Evolutionary conservation across 35 echinoderm and acorn worm species (phyloP), one percentile per base, ranked within the genome.

Genomic region (Heliocidaris erythrogramma): DNA sequence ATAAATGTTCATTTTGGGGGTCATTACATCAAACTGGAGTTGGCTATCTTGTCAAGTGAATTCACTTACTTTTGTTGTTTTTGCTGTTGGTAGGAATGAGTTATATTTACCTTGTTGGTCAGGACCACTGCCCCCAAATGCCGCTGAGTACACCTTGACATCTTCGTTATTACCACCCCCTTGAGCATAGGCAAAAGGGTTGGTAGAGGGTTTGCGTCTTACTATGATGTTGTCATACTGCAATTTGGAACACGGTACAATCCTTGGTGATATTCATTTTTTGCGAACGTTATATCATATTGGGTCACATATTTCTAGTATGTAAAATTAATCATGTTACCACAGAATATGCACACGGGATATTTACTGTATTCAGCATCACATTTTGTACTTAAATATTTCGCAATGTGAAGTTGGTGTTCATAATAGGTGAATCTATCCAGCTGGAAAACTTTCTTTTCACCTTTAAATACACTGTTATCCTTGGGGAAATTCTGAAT

Each of bases 201-300:
- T 95, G 61, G 47, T 86, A 27, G 48, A n/a, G 5, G 50, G 52
- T 17, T 96, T 96, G 47, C 89, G 53, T 17, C 95, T 93, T n/a
- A 98, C 94, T 29, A 98, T 94, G 32, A 94, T 95, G 32, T 98
- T 96, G 42, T 98, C 96, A 94, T 98, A 98, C 97, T 98, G 88
- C 24, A 95, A 65, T 30, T 24, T 93, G 30, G 48, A 94, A 32
- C 31, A 69, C 93, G 59, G 7, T 13, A 91, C 42, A 42, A 90
- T 90, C 85, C n/a, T 59, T 32, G 31, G 30, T 5, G 3, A 35
- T 59, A 30, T 59, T 32, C 21, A 16, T 32, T 32, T 42, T 93
- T 88, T 61, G 6, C 5, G 24, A 7, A 42, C 49, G 47, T 21
- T 42, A 48, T 7, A n/a, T 49, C 30, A 32, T 32, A 6, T 32